These are phyloP conservation scores for Tetragnatha versicolor DNA, from an alignment of 1,140 invertebrate species.

Conservation along the genomic window DNA sequence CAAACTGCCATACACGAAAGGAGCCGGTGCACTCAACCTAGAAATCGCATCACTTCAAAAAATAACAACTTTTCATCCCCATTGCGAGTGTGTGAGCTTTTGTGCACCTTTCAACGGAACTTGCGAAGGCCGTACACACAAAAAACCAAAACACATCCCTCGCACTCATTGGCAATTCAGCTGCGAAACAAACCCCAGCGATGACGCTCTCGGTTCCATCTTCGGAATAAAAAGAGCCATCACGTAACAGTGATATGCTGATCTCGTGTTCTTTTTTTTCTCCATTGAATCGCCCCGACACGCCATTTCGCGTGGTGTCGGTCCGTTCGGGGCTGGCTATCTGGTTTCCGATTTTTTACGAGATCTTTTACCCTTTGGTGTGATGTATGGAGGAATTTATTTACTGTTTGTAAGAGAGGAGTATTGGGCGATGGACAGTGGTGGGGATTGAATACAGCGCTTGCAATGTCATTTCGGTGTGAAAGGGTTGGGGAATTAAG, in stretches of 20 bases:
- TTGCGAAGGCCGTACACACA: slow-evolving; percentile 27
- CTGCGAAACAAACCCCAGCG: slow-evolving; percentile 6
- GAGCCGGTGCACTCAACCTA: too few species aligned
- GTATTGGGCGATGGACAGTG: too few species aligned
- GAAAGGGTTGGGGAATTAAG: too few species aligned
- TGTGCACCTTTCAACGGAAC: slow-evolving; percentile 25
- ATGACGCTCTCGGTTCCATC: not conserved
- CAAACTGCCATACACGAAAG: too few species aligned
- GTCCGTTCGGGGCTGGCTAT: not conserved
- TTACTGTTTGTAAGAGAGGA: not conserved
- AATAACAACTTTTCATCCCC: too few species aligned
- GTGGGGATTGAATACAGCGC: too few species aligned
- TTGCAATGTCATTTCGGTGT: too few species aligned
- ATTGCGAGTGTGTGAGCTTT: too few species aligned
- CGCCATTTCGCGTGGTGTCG: slow-evolving; percentile 28
- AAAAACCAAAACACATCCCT: slow-evolving; percentile 7
- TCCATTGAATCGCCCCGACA: slow-evolving; percentile 11
- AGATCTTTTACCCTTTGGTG: not conserved
- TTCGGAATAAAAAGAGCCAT: slow-evolving; percentile 16
- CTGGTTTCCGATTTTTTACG: not conserved
- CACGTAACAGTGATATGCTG: slow-evolving; percentile 7
- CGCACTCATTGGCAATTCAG: slow-evolving; percentile 16
- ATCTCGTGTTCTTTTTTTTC: slow-evolving; percentile 7
- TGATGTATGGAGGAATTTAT: not conserved
- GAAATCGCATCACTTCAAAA: too few species aligned